Evolutionary conservation across 2,888 invertebrate species (phyloP).

Genomic region (Allophyes oxyacanthae): DNA sequence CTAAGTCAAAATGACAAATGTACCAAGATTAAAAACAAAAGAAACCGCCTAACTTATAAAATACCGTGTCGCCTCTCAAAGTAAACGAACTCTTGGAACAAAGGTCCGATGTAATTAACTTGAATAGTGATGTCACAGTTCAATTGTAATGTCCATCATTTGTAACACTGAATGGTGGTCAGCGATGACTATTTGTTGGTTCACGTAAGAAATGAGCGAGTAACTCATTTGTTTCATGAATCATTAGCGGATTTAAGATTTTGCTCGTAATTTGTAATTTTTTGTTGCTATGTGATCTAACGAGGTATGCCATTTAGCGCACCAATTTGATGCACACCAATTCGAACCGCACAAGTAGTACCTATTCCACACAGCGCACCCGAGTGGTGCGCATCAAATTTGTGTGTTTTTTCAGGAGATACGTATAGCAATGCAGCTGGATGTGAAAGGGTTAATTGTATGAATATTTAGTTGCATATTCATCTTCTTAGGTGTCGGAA

Average conservation of each 20-base stretch:
- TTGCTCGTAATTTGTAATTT: background rate
- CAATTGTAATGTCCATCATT: constrained; percentile 19
- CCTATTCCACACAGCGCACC: too few species aligned
- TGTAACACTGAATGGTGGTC: constrained; percentile 15
- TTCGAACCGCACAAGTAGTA: too few species aligned
- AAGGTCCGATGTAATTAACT: constrained; percentile 3
- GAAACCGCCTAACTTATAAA: background rate
- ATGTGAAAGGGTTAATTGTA: too few species aligned
- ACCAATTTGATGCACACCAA: too few species aligned
- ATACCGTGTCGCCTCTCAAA: background rate
- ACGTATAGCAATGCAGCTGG: too few species aligned
- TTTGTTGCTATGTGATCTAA: too few species aligned
- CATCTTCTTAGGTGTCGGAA: too few species aligned
- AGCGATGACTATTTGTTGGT: background rate
- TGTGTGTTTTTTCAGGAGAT: too few species aligned
- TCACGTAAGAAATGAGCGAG: constrained; percentile 1
- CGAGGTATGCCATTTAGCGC: too few species aligned
- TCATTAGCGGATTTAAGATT: constrained; percentile 19
- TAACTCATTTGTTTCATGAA: constrained; percentile 26
- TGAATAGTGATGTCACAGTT: constrained; percentile 20
- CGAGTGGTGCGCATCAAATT: too few species aligned
- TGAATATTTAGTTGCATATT: too few species aligned
- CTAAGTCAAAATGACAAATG: background rate
- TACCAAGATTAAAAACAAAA: background rate
- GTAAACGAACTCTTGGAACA: constrained; percentile 8